A percentile compares a stretch with the other conserved stretches of the same genome.
Evolutionary conservation across 2,888 invertebrate species (phyloP).

Genomic region (Leptothorax acervorum): DNA sequence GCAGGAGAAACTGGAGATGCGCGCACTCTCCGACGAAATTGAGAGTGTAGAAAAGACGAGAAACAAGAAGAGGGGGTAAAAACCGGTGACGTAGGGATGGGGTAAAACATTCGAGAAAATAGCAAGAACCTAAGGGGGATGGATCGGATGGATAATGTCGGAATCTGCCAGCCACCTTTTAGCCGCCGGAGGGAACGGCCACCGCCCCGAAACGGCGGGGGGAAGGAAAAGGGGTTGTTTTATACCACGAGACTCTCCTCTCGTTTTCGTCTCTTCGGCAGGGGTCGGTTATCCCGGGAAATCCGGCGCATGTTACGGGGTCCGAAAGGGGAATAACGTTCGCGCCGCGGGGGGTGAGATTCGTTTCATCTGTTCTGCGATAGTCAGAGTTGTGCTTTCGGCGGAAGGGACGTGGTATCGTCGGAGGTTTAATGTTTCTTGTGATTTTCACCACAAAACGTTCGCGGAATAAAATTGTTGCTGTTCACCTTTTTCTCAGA

Average conservation of each 20-base stretch:
- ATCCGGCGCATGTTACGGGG: conserved; percentile 44
- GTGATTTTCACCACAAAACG: conserved; percentile 13
- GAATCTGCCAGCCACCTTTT: conserved; percentile 38
- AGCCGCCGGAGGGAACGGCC: neutral
- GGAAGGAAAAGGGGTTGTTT: conserved; percentile 56
- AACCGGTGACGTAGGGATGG: neutral
- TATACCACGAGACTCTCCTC: conserved; percentile 59
- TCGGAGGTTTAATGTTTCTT: neutral
- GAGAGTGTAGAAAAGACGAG: conserved; percentile 19
- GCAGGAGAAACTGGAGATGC: neutral
- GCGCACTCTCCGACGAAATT: conserved; percentile 13
- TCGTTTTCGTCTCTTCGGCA: conserved; percentile 27
- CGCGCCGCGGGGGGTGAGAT: conserved; percentile 22
- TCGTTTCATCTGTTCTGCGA: conserved; percentile 62
- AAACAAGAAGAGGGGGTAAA: neutral
- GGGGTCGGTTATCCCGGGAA: neutral
- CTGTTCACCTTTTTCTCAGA: neutral
- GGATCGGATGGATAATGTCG: neutral
- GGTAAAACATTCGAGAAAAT: conserved; percentile 22
- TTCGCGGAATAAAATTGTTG: neutral
- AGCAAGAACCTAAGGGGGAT: neutral
- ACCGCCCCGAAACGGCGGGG: conserved; percentile 10
- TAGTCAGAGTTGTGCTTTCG: conserved; percentile 34
- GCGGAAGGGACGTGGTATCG: neutral
- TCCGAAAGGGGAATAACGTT: conserved; percentile 44